A percentile compares a stretch with the other conserved stretches of the same genome.
Evolutionary conservation across 2,797 vertebrate species (phyloP).

Genomic region (Psittacula derbiana): DNA sequence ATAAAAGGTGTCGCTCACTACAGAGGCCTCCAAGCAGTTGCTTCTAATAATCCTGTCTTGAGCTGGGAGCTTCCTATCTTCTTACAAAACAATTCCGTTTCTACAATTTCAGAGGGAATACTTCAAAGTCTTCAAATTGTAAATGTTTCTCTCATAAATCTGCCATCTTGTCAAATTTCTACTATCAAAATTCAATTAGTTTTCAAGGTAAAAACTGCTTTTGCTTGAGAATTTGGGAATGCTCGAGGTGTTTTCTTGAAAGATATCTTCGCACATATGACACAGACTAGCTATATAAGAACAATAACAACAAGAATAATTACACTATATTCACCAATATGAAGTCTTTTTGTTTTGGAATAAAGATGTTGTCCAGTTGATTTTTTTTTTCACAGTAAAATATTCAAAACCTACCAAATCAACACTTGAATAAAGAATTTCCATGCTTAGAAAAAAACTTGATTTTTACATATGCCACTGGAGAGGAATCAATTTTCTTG

Average conservation of each 20-base stretch:
- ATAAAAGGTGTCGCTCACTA: neutral
- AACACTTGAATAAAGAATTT: neutral
- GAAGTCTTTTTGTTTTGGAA: neutral
- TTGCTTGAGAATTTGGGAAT: neutral
- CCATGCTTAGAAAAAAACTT: neutral
- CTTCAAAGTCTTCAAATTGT: neutral
- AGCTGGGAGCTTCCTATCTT: neutral
- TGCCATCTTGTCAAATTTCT: neutral
- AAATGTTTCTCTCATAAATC: neutral
- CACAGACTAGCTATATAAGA: neutral
- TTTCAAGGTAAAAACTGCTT: neutral
- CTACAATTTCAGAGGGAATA: neutral
- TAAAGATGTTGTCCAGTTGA: neutral
- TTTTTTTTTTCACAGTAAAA: neutral
- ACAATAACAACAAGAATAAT: neutral
- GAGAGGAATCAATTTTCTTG: neutral
- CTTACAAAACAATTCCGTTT: neutral
- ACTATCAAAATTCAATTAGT: neutral
- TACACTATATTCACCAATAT: neutral
- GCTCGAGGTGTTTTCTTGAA: neutral
- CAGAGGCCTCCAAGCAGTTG: neutral
- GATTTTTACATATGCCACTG: neutral
- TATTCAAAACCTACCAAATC: neutral
- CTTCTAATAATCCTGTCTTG: neutral
- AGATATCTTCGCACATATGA: neutral